These are phyloP conservation scores for Poecilia gillii DNA, from an alignment of 2,797 vertebrate species.

Conservation along the genomic window DNA sequence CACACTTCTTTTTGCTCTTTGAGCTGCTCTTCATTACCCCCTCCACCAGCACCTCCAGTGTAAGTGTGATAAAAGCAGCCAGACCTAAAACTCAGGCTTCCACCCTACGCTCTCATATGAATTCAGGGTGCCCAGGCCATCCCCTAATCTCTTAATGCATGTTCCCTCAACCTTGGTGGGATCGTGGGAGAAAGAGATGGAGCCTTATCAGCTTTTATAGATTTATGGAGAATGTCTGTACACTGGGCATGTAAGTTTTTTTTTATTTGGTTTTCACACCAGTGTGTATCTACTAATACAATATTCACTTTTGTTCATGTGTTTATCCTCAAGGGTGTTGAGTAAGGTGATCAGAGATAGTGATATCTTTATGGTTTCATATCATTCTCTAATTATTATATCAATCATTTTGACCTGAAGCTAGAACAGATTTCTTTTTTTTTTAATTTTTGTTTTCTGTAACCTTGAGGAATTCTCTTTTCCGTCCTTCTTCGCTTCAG, in stretches of 20 bases:
- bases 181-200: slow-evolving; percentile 78
- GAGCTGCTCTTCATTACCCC: neutral
- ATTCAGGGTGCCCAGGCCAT: slow-evolving; percentile 66
- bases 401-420: slow-evolving; percentile 61
- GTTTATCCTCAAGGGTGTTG: slow-evolving; percentile 44
- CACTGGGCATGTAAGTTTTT: slow-evolving; percentile 15
- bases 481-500: neutral
- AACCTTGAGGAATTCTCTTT: slow-evolving; percentile 33
- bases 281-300: slow-evolving; percentile 21
- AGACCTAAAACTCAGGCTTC: slow-evolving; percentile 69
- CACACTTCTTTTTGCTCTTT: slow-evolving; percentile 13
- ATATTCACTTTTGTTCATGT: slow-evolving; percentile 12
- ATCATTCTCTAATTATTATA: slow-evolving; percentile 65
- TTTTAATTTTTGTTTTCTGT: neutral
- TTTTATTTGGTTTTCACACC: slow-evolving; percentile 11
- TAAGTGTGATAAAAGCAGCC: slow-evolving; percentile 72
- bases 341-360: slow-evolving; percentile 59
- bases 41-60: slow-evolving; percentile 11
- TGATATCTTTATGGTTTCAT: slow-evolving; percentile 50
- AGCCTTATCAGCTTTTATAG: slow-evolving; percentile 80
- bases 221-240: slow-evolving; percentile 78
- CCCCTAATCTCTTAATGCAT: slow-evolving; percentile 82
- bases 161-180: slow-evolving; percentile 79
- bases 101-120: slow-evolving; percentile 68
- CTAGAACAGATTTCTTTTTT: slow-evolving; percentile 28